Percentiles rank a stretch among this genome's conserved stretches.
Conservation (phyloP, 2,113 vertebrate genomes). For the Psittacula cyanocephala region DNA sequence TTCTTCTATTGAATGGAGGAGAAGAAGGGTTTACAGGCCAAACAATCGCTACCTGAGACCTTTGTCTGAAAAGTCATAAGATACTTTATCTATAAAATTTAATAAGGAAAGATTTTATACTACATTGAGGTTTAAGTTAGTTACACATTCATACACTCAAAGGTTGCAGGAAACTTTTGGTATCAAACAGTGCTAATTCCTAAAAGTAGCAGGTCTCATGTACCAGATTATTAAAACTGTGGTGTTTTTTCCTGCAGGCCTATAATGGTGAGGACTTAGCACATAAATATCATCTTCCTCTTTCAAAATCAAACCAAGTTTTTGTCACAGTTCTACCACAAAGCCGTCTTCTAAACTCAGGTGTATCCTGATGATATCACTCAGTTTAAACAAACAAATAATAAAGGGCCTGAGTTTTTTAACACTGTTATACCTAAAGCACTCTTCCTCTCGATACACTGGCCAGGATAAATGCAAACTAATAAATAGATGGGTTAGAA, state of each 20-base stretch:
- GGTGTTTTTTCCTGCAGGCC: not conserved
- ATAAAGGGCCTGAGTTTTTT: not conserved
- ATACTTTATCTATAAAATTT: not conserved
- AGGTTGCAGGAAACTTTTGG: not conserved
- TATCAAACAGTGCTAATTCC: not conserved
- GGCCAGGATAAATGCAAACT: not conserved
- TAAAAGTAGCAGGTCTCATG: not conserved
- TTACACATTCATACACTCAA: not conserved
- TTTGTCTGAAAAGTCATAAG: not conserved
- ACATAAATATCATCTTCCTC: not conserved
- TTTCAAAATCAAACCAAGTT: not conserved
- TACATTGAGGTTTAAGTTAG: not conserved
- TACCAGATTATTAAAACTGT: not conserved
- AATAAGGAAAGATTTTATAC: not conserved
- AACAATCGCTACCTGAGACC: not conserved
- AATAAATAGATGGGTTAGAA: not conserved
- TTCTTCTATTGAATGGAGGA: not conserved
- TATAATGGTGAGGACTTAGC: not conserved
- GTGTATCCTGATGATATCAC: rapidly evolving
- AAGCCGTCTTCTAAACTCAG: not conserved
- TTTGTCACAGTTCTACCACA: not conserved
- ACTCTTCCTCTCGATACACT: not conserved
- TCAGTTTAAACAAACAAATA: not conserved
- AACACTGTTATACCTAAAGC: not conserved
- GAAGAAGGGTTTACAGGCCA: not conserved